phyloP scores from a whole-genome alignment of 2,113 vertebrate genomes.

The Paedocypris sp. region DNA sequence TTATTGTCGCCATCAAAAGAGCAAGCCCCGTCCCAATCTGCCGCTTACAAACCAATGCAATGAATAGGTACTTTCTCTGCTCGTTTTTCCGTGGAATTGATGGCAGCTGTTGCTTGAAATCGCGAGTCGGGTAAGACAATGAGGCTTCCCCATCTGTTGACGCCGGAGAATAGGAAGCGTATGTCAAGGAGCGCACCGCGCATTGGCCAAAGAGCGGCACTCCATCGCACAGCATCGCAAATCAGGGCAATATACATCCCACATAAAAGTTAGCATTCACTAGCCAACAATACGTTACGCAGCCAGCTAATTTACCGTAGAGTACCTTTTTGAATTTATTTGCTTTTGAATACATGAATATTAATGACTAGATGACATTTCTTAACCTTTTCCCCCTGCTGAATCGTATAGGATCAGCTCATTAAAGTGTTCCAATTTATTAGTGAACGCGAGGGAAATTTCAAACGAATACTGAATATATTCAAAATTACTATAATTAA shows the following conservation, averaged over 20 bases:
- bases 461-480: neutral
- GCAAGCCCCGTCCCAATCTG: slow-evolving; percentile 60
- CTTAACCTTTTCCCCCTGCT: slow-evolving; percentile 48
- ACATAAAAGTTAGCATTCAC: slow-evolving; percentile 85
- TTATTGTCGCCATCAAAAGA: slow-evolving; percentile 60
- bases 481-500: neutral
- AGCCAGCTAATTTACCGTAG: slow-evolving; percentile 71
- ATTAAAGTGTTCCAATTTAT: neutral
- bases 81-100: slow-evolving; percentile 62
- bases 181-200: slow-evolving; percentile 81
- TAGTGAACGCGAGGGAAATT: neutral
- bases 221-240: slow-evolving; percentile 68
- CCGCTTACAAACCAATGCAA: slow-evolving; percentile 41
- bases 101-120: slow-evolving; percentile 92
- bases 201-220: slow-evolving; percentile 67
- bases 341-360: slow-evolving; percentile 66
- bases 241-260: slow-evolving; percentile 84
- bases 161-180: slow-evolving; percentile 78
- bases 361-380: slow-evolving; percentile 59
- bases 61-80: slow-evolving; percentile 47
- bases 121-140: slow-evolving; percentile 69
- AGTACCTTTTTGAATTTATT: slow-evolving; percentile 68
- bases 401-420: neutral
- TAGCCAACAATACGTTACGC: slow-evolving; percentile 73
- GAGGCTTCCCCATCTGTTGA: slow-evolving; percentile 87